phyloP scores from a whole-genome alignment of 2,113 vertebrate genomes.

The Eira barbara region DNA sequence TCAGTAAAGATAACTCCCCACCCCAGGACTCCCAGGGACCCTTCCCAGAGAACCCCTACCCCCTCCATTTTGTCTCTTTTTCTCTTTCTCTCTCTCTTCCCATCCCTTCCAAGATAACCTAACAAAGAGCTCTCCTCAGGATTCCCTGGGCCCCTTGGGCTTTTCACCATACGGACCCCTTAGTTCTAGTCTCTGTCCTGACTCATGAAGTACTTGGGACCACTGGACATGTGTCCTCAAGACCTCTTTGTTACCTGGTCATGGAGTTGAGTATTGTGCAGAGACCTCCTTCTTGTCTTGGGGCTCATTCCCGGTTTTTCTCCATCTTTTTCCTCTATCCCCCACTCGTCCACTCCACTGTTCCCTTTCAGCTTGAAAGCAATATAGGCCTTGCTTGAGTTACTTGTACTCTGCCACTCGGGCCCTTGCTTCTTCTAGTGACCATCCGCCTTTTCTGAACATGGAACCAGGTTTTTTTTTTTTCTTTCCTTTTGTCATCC shows the following conservation, averaged over 20 bases:
- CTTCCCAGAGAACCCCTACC: not conserved
- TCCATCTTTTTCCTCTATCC: not conserved
- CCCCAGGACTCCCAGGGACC: not conserved
- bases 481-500: not conserved
- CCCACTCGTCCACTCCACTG: not conserved
- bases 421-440: not conserved
- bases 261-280: not conserved
- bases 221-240: not conserved
- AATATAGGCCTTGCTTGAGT: not conserved
- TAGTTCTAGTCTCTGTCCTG: not conserved
- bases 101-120: not conserved
- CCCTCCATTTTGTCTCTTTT: not conserved
- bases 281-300: not conserved
- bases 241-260: not conserved
- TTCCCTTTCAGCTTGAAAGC: not conserved
- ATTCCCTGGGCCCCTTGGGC: not conserved
- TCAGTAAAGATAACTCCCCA: not conserved
- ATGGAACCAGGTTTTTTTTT: not conserved
- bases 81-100: not conserved
- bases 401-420: not conserved
- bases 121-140: not conserved
- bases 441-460: conserved; percentile 8
- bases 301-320: not conserved
- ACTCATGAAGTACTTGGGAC: not conserved
- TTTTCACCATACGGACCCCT: not conserved